phyloP scores from a whole-genome alignment of 2,888 invertebrate species.

The Athripsodes cinereus region DNA sequence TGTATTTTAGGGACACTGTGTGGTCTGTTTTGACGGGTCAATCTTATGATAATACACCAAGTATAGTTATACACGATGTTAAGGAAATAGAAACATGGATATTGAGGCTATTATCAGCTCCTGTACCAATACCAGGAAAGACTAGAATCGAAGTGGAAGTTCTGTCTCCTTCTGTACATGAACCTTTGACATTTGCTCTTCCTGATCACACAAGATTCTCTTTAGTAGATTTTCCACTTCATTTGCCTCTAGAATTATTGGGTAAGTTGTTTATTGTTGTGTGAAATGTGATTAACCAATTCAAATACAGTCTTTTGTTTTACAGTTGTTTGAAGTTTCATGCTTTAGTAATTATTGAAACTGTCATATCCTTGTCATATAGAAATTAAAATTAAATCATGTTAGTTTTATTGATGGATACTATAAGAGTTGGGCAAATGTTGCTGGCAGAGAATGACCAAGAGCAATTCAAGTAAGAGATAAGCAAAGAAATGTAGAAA shows the following conservation, averaged over 20 bases:
- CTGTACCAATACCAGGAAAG: constrained; percentile 96
- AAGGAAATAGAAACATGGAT: constrained; percentile 99
- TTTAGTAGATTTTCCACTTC: constrained; percentile 95
- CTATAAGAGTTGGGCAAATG: too few relatives aligned
- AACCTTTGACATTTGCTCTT: constrained; percentile 84
- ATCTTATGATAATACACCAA: constrained; percentile 71
- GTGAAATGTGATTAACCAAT: too few relatives aligned
- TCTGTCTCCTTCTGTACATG: constrained; percentile 77
- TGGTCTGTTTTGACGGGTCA: constrained; percentile 93
- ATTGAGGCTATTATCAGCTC: constrained; percentile 87
- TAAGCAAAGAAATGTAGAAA: too few relatives aligned
- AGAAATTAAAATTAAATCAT: too few relatives aligned
- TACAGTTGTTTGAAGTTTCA: too few relatives aligned
- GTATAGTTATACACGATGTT: constrained; percentile 91
- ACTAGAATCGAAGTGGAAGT: constrained; percentile 79
- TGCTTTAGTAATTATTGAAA: too few relatives aligned
- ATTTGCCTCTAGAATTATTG: constrained; percentile 92
- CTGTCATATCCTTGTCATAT: too few relatives aligned
- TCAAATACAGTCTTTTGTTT: too few relatives aligned
- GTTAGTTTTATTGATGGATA: too few relatives aligned
- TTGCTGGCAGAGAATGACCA: too few relatives aligned
- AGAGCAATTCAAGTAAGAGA: too few relatives aligned
- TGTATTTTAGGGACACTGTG: constrained; percentile 73
- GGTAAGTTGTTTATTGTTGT: constrained; percentile 42
- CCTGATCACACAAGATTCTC: constrained; percentile 97